These are phyloP conservation scores for Cololabis saira DNA, from an alignment of 2,113 vertebrate species.

Conservation along the genomic window DNA sequence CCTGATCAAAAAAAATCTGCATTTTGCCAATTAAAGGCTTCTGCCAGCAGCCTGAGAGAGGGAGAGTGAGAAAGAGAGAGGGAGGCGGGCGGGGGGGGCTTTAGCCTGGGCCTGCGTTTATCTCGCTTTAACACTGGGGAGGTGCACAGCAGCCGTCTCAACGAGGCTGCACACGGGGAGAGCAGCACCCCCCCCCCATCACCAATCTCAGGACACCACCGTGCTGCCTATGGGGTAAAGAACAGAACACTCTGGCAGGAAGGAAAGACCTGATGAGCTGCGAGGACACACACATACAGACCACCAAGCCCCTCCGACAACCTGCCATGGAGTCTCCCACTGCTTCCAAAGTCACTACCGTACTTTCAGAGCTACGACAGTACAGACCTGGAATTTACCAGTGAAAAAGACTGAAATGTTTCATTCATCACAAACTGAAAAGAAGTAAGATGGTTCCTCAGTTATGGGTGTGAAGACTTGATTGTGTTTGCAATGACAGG, in stretches of 20 bases:
- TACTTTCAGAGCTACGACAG: neutral
- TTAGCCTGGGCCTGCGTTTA: constrained; percentile 87
- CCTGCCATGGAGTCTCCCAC: neutral
- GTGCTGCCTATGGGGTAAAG: constrained; percentile 53
- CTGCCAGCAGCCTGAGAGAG: constrained; percentile 88
- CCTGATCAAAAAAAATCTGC: constrained; percentile 97
- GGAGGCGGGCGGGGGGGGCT: constrained; percentile 70
- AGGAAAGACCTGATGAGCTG: constrained; percentile 26
- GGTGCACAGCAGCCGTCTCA: constrained; percentile 77
- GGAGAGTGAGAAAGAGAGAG: constrained; percentile 6
- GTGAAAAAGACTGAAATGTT: too few species aligned
- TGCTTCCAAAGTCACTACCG: neutral
- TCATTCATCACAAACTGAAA: too few species aligned
- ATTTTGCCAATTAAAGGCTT: constrained; percentile 99
- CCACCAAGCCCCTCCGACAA: constrained; percentile 16
- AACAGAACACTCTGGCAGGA: constrained; percentile 36
- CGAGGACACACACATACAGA: constrained; percentile 53
- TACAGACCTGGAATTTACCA: too few species aligned
- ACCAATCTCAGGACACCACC: constrained; percentile 63
- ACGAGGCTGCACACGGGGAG: constrained; percentile 36
- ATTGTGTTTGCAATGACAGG: too few species aligned
- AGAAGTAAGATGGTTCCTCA: too few species aligned
- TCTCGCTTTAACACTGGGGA: constrained; percentile 91
- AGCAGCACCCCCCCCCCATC: constrained; percentile 44
- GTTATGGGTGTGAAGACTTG: too few species aligned